These are phyloP conservation scores for Melanotaenia trifasciata DNA, from an alignment of 2,797 vertebrate genomes.

Conservation along the genomic window DNA sequence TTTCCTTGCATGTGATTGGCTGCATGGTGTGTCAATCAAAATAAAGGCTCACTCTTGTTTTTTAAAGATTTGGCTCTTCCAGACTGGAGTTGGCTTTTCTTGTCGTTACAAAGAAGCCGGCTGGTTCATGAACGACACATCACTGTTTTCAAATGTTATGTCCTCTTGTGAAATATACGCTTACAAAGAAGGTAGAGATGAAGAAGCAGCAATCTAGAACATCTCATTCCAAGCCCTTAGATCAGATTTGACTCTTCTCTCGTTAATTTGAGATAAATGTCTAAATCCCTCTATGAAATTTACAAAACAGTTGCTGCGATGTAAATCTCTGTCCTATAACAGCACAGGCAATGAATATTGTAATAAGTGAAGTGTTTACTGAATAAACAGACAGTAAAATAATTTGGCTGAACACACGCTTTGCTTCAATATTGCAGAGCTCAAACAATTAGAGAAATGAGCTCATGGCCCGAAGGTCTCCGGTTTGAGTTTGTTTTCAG, in stretches of 20 bases:
- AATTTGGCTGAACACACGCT: slow-evolving; percentile 59
- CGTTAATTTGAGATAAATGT: slow-evolving; percentile 32
- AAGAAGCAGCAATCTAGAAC: slow-evolving; percentile 22
- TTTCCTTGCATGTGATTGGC: neutral
- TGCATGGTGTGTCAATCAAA: neutral
- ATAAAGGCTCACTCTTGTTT: neutral
- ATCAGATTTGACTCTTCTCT: slow-evolving; percentile 20
- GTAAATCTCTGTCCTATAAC: slow-evolving; percentile 47
- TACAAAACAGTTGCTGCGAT: slow-evolving; percentile 18
- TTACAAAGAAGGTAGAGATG: neutral
- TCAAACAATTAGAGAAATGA: slow-evolving; percentile 70
- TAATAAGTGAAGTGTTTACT: slow-evolving; percentile 49
- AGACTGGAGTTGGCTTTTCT: neutral
- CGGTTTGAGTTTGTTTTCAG: slow-evolving; percentile 61
- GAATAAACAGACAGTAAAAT: slow-evolving; percentile 63
- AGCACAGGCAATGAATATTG: slow-evolving; percentile 17
- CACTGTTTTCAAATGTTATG: neutral
- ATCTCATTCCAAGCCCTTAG: slow-evolving; percentile 8
- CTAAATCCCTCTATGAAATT: slow-evolving; percentile 19
- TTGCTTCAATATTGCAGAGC: slow-evolving; percentile 51
- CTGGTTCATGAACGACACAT: neutral
- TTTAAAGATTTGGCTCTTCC: neutral
- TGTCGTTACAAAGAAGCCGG: neutral
- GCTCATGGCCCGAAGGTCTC: slow-evolving; percentile 57
- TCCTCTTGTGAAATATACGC: neutral